Base-by-base conservation (phyloP, 2,888 invertebrate species). In the Mythimna loreyi region DNA sequence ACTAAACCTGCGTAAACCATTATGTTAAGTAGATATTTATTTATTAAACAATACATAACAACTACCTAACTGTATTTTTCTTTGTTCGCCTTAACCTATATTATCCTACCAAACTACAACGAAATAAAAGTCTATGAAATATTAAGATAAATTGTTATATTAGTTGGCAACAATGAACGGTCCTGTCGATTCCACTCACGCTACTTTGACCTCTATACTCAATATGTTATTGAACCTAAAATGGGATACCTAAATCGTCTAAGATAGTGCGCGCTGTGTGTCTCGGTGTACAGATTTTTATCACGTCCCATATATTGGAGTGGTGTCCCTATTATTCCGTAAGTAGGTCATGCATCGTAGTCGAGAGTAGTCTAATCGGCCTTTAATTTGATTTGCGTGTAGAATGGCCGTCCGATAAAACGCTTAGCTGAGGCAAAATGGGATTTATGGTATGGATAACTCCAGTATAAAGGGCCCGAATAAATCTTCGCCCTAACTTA, bases 311-410 rank as follows among this genome's bases (percentile, higher is more conserved):
- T 82, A 83, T 72, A 81, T 62, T 62, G 72, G 58, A 78, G 75
- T 66, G 40, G 78, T 67, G 82, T 75, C 73, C 75, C 79, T 84
- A 82, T 85, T 81, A 74, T 74, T 68, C 60, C 52, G 72, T 84
- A 89, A 90, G 84, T 89, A 86, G 90, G 88, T 88, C 90, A 89
- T 86, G 87, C 82, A 88, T 89, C 85, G 86, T 72, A 84, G 82
- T 75, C 68, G 79, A 86, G 83, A 86, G 82, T 80, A 83, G 82
- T 88, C 87, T 93, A 91, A 94, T 92, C 89, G 88, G 84, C 87
- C 89, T 91, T 89, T 92, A 92, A 94, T 93, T 93, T 93, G 93
- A 94, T 93, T 94, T 93, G 94, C 93, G 91, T 91, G 89, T 88
- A 86, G 86, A 91, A 91, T 87, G 89, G 90, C 83, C 83, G 84